phyloP scores from a whole-genome alignment of 2,888 invertebrate genomes.

The Cynaeus angustus region DNA sequence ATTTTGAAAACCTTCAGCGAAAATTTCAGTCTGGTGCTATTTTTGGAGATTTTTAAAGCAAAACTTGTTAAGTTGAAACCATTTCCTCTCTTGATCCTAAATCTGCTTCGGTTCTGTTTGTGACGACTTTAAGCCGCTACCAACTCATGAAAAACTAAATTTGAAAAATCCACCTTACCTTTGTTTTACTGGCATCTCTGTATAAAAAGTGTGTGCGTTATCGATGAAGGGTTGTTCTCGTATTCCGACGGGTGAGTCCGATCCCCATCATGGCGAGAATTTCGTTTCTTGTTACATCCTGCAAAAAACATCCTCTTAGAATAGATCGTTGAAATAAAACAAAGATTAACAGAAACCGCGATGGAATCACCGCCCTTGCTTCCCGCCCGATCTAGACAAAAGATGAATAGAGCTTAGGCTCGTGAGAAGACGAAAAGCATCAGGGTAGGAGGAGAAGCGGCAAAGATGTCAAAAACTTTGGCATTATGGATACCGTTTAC shows the following conservation, averaged over 20 bases:
- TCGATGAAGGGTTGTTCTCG: not conserved
- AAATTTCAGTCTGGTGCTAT: not conserved
- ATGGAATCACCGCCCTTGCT: not conserved
- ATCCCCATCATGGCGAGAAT: constrained; percentile 51
- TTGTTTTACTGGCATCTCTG: not conserved
- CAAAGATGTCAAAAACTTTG: constrained; percentile 47
- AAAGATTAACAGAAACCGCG: not conserved
- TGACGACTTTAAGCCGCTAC: no score
- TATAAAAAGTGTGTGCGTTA: not conserved
- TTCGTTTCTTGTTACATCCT: constrained; percentile 24
- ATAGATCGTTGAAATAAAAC: not conserved
- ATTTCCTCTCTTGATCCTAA: no score
- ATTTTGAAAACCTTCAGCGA: not conserved
- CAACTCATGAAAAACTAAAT: constrained; percentile 32
- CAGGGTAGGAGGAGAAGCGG: not conserved
- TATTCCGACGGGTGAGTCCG: constrained; percentile 54
- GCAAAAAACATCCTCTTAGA: no score
- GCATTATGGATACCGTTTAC: constrained; percentile 42
- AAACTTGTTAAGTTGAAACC: no score
- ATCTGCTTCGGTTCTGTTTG: not conserved
- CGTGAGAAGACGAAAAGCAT: no score
- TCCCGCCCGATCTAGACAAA: no score
- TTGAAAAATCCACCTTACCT: constrained; percentile 41
- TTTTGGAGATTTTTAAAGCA: not conserved
- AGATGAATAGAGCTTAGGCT: constrained; percentile 41